Base-by-base conservation (phyloP, 2,888 invertebrate genomes). In the Electrophaes corylata region DNA sequence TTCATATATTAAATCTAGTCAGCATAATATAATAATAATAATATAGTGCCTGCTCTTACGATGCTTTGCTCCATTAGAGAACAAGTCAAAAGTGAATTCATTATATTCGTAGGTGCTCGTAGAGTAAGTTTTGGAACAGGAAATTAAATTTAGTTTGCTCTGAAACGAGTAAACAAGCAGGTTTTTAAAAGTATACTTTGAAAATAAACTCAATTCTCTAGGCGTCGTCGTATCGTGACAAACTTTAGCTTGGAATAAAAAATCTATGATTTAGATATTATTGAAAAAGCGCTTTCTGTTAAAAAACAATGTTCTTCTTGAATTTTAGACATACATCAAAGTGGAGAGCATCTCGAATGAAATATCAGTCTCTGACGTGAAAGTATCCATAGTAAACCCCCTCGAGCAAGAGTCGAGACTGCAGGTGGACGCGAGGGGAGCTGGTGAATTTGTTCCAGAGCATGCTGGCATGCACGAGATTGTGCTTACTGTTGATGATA, bases 391-490 rank as follows among this genome's bases (percentile, higher is more conserved):
- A 52, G 94, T 95, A 51, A 96, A 96, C 64, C 96, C 97, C 10
- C 93, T 95, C 62, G 96, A 96, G 56, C 93, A 94, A 60, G 93
- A 94, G 68, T 93, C 93, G 18, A 83, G 84, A 62, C 86, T 95
- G 48, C 94, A 94, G 55, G 83, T 96, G 60, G 95, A 95, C 69
- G 86, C 93, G 5, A 93, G 94, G 31, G 98, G 97, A 1, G 95
- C 95, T 65, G 98, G 98, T 6, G 94, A 95, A 58, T 98, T 97
- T 75, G 93, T 96, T 6, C 98, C 98, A 0, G 95, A 96, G 64
- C 97, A 97, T 84, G 96, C 98, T 69, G 98, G 98, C 64, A 97
- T 98, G 95, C 98, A 98, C 81, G 97, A 97, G 76, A 93, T 95
- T 52, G 91, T 95, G 0, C 94, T 95, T 16, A 93, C 93, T 40